Conservation (phyloP, 2,888 invertebrate genomes). For the Thelaira solivaga region DNA sequence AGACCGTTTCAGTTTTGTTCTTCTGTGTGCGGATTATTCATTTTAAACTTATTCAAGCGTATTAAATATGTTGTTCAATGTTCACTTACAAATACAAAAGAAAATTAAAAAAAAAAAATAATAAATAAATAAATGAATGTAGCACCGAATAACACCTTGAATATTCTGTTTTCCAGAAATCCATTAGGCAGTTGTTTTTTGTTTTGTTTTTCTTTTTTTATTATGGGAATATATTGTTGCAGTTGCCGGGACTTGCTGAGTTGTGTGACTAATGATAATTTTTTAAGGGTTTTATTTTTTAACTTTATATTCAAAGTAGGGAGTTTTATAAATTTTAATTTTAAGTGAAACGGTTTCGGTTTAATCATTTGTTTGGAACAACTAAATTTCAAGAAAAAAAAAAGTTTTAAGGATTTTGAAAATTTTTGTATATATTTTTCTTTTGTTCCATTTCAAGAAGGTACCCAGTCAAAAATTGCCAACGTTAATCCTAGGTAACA, state of each 20-base stretch:
- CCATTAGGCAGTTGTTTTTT: constrained; percentile 47
- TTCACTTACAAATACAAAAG: constrained; percentile 12
- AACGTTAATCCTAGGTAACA: too few relatives aligned
- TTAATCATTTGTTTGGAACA: too few relatives aligned
- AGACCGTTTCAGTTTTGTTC: constrained; percentile 20
- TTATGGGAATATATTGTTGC: constrained; percentile 11
- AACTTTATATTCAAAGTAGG: background rate
- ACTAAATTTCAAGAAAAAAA: too few relatives aligned
- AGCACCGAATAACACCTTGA: constrained; percentile 52
- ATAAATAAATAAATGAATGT: background rate
- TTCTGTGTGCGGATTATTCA: constrained; percentile 32
- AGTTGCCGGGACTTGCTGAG: constrained; percentile 17
- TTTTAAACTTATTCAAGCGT: constrained; percentile 59
- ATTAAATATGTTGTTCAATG: constrained; percentile 52
- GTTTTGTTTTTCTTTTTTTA: background rate
- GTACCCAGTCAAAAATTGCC: too few relatives aligned
- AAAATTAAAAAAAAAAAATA: background rate
- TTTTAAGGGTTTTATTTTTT: constrained; percentile 27
- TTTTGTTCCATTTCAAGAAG: too few relatives aligned
- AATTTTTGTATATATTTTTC: too few relatives aligned
- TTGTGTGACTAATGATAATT: constrained; percentile 60
- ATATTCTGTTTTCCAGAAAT: constrained; percentile 31
- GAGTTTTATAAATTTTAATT: constrained; percentile 6
- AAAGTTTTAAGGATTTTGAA: too few relatives aligned
- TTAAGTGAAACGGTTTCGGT: constrained; percentile 20